Base-by-base conservation (phyloP, 2,113 vertebrate genomes). In the Centropus bengalensis region DNA sequence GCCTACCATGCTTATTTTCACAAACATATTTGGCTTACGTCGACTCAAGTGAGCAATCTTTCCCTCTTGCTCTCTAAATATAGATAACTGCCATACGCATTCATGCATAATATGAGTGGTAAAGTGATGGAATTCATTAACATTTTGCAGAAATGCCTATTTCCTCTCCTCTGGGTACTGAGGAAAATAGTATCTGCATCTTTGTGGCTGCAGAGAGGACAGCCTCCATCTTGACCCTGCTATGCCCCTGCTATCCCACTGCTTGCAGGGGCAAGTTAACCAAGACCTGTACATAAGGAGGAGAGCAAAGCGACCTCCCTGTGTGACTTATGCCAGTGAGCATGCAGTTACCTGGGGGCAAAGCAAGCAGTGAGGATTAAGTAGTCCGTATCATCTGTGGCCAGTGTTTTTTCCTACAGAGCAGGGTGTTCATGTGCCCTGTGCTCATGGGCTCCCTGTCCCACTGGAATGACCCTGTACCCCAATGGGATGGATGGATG, bases 111-210 rank as follows among this genome's bases (percentile, higher is more conserved):
- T 71, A 52, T 79, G 80, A 88, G 93, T 88, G 56, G 62, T 69
- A 51, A 84, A 88, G 73, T 38, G 82, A 74, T 91, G 90, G 90
- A 94, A 91, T 96, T 91, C 42, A 51, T 96, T 93, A 96, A 93
- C 76, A 84, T 94, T 94, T 95, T 3, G 2, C 49, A 91, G 82
- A 93, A 95, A 84, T 49, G 69, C 36, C 54, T 40, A 12, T 88
- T 96, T 95, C 8, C 12, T 95, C 67, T 91, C 47, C 40, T 71
- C 56, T 51, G 82, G 82, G 49, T 36, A 33, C 52, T 49, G 76
- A 85, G 83, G 67, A 85, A 92, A 86, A 89, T 77, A 80, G 18
- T 58, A 28, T 73, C 44, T 73, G 42, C 28, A 24, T 42, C 42
- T 86, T 76, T 4, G 0, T 70, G 86, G 12, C 32, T 77, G 5